Conservation (phyloP, 2,888 invertebrate genomes). For the Matsumyia berberina region DNA sequence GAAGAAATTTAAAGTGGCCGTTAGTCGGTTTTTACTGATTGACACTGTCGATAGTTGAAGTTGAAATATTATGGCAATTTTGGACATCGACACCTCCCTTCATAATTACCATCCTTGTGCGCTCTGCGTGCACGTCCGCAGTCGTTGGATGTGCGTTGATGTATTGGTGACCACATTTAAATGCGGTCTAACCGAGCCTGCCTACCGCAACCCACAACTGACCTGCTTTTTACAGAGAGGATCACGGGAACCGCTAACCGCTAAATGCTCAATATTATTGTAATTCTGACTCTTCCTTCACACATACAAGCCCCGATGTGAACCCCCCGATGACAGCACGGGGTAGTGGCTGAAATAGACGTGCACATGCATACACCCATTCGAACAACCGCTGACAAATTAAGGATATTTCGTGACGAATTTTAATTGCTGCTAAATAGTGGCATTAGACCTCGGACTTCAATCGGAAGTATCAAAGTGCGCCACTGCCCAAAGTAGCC, state of each 20-base stretch:
- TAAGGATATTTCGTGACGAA: constrained; percentile 72
- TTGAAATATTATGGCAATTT: constrained; percentile 68
- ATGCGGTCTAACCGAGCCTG: constrained; percentile 47
- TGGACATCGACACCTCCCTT: constrained; percentile 61
- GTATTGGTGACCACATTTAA: constrained; percentile 49
- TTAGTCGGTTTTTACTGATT: constrained; percentile 71
- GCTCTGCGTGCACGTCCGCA: constrained; percentile 38
- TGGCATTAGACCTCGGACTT: constrained; percentile 31
- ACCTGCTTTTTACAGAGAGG: constrained; percentile 38
- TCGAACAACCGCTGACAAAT: constrained; percentile 59
- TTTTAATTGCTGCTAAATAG: constrained; percentile 73
- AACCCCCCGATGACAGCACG: neutral
- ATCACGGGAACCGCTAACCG: constrained; percentile 39
- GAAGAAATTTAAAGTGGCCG: constrained; percentile 66
- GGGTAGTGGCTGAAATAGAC: constrained; percentile 6
- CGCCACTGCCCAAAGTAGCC: constrained; percentile 18
- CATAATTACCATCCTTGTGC: constrained; percentile 52
- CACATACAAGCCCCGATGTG: neutral
- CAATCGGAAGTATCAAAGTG: constrained; percentile 12
- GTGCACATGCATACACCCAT: constrained; percentile 1
- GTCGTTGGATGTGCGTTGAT: neutral
- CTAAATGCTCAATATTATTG: constrained; percentile 56
- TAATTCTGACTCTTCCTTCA: constrained; percentile 12
- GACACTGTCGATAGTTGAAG: constrained; percentile 68
- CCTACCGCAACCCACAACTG: constrained; percentile 38